Percentiles rank a stretch among this genome's conserved stretches.
These are phyloP conservation scores for Arge pagana DNA, from an alignment of 2,888 invertebrate genomes.

Conservation along the genomic window DNA sequence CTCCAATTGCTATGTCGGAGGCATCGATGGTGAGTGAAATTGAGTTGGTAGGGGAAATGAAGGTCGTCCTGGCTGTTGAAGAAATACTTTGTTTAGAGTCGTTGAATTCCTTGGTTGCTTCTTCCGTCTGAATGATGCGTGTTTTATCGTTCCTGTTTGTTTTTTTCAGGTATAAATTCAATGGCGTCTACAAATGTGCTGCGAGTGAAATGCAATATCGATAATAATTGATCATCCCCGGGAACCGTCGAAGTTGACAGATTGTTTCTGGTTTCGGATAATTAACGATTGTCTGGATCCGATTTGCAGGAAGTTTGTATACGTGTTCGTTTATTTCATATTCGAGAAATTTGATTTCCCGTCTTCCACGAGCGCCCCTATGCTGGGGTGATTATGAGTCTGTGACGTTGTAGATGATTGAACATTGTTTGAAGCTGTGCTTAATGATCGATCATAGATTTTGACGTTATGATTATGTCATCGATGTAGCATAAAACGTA, in stretches of 20 bases:
- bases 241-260: conserved; percentile 23
- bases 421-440: conserved; percentile 8
- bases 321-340: neutral
- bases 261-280: conserved; percentile 24
- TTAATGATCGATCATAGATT: no score
- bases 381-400: no score
- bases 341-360: conserved; percentile 1
- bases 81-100: no score
- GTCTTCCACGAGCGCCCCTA: neutral
- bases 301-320: neutral
- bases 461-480: conserved; percentile 6
- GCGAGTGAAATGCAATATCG: conserved; percentile 20
- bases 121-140: conserved; percentile 16
- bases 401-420: no score
- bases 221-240: conserved; percentile 28
- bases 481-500: conserved; percentile 15
- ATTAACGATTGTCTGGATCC: conserved; percentile 11
- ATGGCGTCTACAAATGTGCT: conserved; percentile 17
- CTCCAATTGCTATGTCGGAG: conserved; percentile 14
- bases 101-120: neutral
- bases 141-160: conserved; percentile 23
- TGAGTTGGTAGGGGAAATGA: neutral
- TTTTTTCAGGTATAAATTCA: conserved; percentile 19
- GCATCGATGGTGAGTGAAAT: conserved; percentile 10
- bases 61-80: neutral